Base-by-base conservation (phyloP, 2,888 invertebrate genomes). In the Idaea biselata region DNA sequence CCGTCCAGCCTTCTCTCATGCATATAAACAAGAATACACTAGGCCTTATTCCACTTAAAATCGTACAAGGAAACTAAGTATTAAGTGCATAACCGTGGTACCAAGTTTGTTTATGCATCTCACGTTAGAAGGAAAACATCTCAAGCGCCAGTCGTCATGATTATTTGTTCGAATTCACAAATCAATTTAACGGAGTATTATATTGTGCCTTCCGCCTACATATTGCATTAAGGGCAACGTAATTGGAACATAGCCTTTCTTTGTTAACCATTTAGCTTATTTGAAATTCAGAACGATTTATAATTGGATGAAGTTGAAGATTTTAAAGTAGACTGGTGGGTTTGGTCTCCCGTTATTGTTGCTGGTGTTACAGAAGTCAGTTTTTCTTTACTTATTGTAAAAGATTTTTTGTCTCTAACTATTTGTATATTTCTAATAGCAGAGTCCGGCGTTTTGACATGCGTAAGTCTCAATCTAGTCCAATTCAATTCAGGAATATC, bases 231-330 rank as follows among this genome's bases (percentile, higher is more conserved):
- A 79, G 79, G 79, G 78, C 74, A 65, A 68, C 66, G 71, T 77
- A 83, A 81, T 80, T 79, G 76, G 81, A 73, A 72, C 81, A 79
- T 77, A 71, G 75, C 74, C 73, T 80, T 76, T 78, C 76, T 73
- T 79, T 80, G 75, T 77, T 71, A 44, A 44, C 44, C 44, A 44
- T 11, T 25, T 44, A 44, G 44, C 44, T 44, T 44, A 44, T 44
- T 44, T 14, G 44, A 44, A 44, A 44, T 44, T 44, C 44, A 44
- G 44, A 44, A 14, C 44, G 44, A 7, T 44, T 44, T 44, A 44
- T 44, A 44, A 25, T 25, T 44, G 44, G 44, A 44, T 44, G 44
- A 44, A 44, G 44, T 44, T 44, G 14, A 44, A 44, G 44, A 44
- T 44, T 44, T 44, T 44, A 44, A 11, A 44, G 7, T 8, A 44